Conservation (phyloP, 2,797 vertebrate species). For the Malacoctenus gilli region DNA sequence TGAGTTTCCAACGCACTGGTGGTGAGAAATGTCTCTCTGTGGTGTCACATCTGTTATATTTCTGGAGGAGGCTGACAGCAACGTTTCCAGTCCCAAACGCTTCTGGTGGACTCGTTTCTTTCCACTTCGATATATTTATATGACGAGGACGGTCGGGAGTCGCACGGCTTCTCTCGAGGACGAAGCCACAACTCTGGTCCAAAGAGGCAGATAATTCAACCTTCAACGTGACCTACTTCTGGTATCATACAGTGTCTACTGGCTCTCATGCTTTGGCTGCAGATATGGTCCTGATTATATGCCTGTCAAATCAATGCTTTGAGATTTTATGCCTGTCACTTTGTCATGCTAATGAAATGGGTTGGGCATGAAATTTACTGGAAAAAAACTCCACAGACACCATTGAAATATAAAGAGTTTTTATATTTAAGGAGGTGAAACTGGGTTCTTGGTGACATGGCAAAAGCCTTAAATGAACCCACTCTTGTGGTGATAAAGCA, state of each 20-base stretch:
- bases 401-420: conserved; percentile 1
- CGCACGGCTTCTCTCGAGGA: too few relatives aligned
- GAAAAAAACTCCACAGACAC: conserved; percentile 16
- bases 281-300: conserved; percentile 36
- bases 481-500: neutral
- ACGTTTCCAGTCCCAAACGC: neutral
- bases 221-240: conserved; percentile 2
- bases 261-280: conserved; percentile 18
- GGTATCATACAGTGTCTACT: conserved; percentile 4
- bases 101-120: conserved; percentile 1
- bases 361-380: conserved; percentile 52
- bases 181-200: too few relatives aligned
- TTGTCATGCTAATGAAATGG: conserved; percentile 52
- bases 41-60: conserved; percentile 45
- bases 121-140: too few relatives aligned
- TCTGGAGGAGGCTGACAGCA: conserved; percentile 14
- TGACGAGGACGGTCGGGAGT: neutral
- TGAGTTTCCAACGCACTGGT: conserved; percentile 9
- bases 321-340: conserved; percentile 53
- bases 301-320: conserved; percentile 25
- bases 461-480: too few relatives aligned
- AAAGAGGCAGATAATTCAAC: conserved; percentile 1
- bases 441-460: too few relatives aligned
- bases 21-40: conserved; percentile 21
- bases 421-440: too few relatives aligned